phyloP scores from a whole-genome alignment of 2,888 invertebrate species.

The Calameuta pallipes region DNA sequence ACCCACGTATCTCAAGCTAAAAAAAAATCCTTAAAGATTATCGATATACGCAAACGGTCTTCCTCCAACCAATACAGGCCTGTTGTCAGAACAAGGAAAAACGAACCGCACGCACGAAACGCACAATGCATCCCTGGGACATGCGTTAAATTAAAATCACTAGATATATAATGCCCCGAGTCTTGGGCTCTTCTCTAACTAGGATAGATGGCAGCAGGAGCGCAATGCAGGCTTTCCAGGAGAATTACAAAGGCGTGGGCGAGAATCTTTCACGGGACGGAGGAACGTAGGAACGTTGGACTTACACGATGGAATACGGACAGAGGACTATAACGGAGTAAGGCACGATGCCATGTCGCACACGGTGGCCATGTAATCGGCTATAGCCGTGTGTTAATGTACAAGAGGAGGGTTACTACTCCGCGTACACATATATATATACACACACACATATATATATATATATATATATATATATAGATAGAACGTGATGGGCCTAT shows the following conservation, averaged over 20 bases:
- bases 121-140: constrained; percentile 44
- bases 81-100: too few species aligned
- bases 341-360: background rate
- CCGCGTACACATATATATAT: background rate
- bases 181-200: constrained; percentile 35
- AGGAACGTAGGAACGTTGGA: background rate
- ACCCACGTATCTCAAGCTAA: background rate
- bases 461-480: too few species aligned
- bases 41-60: background rate
- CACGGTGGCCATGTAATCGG: background rate
- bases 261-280: constrained; percentile 12
- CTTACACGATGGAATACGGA: background rate
- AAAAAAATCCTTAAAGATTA: background rate
- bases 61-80: too few species aligned
- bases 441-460: too few species aligned
- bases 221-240: constrained; percentile 10
- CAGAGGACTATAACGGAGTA: background rate
- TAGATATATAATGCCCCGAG: constrained; percentile 43
- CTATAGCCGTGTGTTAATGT: background rate
- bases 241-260: constrained; percentile 27
- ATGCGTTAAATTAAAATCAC: constrained; percentile 58
- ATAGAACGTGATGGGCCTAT: background rate
- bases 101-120: constrained; percentile 25
- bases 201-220: constrained; percentile 39
- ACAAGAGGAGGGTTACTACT: background rate